Evolutionary conservation across 2,113 vertebrate genomes (phyloP), one percentile per base, ranked within the genome.

Genomic region (Neodontobutis hainanensis): DNA sequence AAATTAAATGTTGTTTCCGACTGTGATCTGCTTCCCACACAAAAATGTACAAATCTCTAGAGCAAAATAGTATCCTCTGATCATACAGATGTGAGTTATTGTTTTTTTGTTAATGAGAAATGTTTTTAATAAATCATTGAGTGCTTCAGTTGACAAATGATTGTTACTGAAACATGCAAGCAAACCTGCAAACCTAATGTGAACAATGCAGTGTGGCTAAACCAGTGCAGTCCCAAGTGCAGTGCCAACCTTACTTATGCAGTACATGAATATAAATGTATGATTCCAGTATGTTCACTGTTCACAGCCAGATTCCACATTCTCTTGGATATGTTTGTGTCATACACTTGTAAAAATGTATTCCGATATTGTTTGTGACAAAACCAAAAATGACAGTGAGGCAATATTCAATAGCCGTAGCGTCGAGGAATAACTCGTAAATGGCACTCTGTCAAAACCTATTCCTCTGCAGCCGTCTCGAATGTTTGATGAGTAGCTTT

Each of bases 401-500:
- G 63, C 64, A 80, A 64, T 68, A 58, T 62, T 58, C 36, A 69
- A 59, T 55, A 38, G 9, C 15, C 53, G 78, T 70, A 51, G 45
- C 11, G 15, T 61, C 51, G 12, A 71, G 38, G 57, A 73, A 81
- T 51, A 67, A 67, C 62, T 50, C 15, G 62, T 57, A 78, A 86
- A 83, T 79, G 84, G 60, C 75, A 84, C 68, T 77, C 73, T 74
- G 83, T 87, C 69, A 79, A 83, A 89, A 76, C 53, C 56, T 71
- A 80, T 83, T 73, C 73, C 69, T 83, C 56, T 50, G 11, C 60
- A 77, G 65, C 68, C 61, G 67, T 72, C 61, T 56, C 78, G 59
- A 69, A 84, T 78, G 78, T 85, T 84, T 87, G 87, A 90, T 85
- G 80, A 85, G 84, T 85, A 73, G 74, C 74, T 89, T 87, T 88